Conservation (phyloP, 2,797 vertebrate species). For the Oophaga sylvatica region DNA sequence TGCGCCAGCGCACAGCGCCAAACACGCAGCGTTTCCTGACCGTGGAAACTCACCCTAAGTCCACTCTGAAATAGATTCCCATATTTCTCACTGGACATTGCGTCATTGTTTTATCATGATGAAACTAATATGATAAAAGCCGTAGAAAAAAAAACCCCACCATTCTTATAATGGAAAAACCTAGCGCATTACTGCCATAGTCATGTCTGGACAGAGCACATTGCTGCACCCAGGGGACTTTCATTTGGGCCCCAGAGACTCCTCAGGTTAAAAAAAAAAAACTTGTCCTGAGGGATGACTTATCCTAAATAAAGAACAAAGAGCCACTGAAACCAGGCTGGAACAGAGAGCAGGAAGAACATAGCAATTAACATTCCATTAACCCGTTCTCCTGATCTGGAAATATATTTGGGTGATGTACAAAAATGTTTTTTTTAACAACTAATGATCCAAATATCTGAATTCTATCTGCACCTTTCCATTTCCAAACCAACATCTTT, state of each 20-base stretch:
- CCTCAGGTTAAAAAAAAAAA: not conserved
- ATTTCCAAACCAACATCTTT: not conserved
- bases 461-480: not conserved
- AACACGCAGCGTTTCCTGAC: too few species aligned
- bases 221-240: not conserved
- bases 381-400: constrained; percentile 18
- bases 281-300: constrained; percentile 2
- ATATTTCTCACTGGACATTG: not conserved
- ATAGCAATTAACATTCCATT: constrained; percentile 46
- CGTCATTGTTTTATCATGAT: not conserved
- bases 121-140: not conserved
- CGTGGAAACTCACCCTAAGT: too few species aligned
- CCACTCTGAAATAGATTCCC: not conserved
- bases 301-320: not conserved
- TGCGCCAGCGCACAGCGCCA: too few species aligned
- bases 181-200: too few species aligned
- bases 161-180: not conserved
- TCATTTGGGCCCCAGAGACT: not conserved
- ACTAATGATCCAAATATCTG: constrained; percentile 12
- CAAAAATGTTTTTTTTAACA: not conserved
- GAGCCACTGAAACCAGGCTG: not conserved
- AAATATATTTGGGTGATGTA: constrained; percentile 31
- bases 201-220: not conserved
- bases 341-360: not conserved
- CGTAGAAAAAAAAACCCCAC: not conserved